Percentiles rank a stretch among this genome's conserved stretches.
phyloP scores from a whole-genome alignment of 2,113 vertebrate genomes.

The Rhinoderma darwinii region DNA sequence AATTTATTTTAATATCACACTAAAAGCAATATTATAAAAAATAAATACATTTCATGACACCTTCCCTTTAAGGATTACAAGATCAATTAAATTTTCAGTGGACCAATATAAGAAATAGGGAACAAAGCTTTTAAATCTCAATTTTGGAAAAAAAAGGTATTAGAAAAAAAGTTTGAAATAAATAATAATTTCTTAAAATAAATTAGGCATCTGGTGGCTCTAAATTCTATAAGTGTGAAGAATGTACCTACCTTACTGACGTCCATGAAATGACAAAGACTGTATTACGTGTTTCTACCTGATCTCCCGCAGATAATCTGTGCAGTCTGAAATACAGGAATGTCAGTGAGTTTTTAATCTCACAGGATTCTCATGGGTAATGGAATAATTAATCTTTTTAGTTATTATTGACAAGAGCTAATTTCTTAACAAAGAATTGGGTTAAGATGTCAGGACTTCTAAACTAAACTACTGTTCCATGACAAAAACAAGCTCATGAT shows the following conservation, averaged over 20 bases:
- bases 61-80: background rate
- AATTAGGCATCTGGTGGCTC: background rate
- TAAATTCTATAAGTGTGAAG: background rate
- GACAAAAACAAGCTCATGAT: background rate
- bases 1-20: too few relatives aligned
- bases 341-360: conserved; percentile 22
- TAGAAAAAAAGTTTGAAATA: background rate
- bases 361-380: background rate
- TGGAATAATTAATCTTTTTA: background rate
- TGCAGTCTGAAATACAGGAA: conserved; percentile 35
- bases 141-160: too few relatives aligned
- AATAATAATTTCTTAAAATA: background rate
- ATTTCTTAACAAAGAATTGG: background rate
- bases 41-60: too few relatives aligned
- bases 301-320: background rate
- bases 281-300: conserved; percentile 1
- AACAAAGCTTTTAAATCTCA: background rate
- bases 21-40: too few relatives aligned
- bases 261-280: conserved; percentile 10
- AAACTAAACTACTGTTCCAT: background rate
- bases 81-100: background rate
- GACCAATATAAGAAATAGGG: background rate
- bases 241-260: conserved; percentile 11
- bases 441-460: background rate
- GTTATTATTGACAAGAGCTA: background rate